Conservation (phyloP, 2,797 vertebrate genomes). For the Tympanoctomys barrerae region DNA sequence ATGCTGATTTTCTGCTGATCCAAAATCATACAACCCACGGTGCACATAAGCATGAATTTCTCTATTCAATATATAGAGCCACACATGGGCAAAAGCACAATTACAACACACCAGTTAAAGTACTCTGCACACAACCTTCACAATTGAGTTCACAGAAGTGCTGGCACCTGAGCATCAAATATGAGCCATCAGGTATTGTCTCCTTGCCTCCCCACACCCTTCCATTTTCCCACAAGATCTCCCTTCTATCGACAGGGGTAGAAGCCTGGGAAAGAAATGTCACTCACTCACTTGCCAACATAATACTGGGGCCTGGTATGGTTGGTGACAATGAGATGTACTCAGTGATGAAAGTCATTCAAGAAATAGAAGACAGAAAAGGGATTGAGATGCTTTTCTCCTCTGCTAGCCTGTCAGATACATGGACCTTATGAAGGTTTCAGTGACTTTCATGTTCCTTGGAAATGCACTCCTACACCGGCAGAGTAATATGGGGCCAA, state of each 20-base stretch:
- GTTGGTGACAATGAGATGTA: background rate
- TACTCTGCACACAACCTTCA: background rate
- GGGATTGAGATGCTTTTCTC: background rate
- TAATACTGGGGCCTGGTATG: background rate
- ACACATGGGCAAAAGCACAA: slow-evolving; percentile 26
- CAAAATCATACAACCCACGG: slow-evolving; percentile 24
- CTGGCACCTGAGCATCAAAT: background rate
- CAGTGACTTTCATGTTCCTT: background rate
- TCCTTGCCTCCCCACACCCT: background rate
- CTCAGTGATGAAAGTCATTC: background rate
- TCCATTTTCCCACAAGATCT: background rate
- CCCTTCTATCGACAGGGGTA: background rate
- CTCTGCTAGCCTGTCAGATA: background rate
- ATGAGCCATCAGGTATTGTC: background rate
- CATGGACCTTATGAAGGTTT: background rate
- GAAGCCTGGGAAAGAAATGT: slow-evolving; percentile 30
- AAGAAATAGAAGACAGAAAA: slow-evolving; percentile 28
- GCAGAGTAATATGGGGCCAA: background rate
- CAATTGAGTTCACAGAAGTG: background rate
- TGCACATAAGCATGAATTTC: slow-evolving; percentile 36
- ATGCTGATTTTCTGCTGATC: slow-evolving; percentile 13
- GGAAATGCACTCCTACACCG: background rate
- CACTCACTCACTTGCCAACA: background rate
- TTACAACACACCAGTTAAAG: slow-evolving; percentile 32
- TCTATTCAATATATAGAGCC: background rate